Percentiles rank a stretch among this genome's conserved stretches.
phyloP scores from a whole-genome alignment of 1,140 invertebrate genomes.

The Drosophila arawakana region DNA sequence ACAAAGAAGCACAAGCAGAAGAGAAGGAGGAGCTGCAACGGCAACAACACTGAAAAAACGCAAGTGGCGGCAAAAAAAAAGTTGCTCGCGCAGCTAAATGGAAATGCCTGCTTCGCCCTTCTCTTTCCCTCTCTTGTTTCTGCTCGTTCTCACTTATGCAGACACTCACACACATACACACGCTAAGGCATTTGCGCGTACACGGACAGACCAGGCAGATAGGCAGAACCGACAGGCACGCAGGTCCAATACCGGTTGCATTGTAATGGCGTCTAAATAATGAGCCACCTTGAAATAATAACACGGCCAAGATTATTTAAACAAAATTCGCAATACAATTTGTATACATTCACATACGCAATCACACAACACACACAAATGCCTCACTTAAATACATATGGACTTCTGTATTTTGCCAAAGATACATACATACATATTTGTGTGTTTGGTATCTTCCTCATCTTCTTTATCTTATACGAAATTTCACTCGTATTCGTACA shows the following conservation, averaged over 20 bases:
- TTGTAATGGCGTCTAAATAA: conserved; percentile 72
- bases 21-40: conserved; percentile 26
- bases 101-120: conserved; percentile 39
- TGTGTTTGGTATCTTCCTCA: conserved; percentile 62
- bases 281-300: conserved; percentile 73
- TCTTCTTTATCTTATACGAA: conserved; percentile 67
- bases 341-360: conserved; percentile 21
- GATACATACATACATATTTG: conserved; percentile 32
- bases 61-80: conserved; percentile 68
- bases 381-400: background rate
- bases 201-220: conserved; percentile 13
- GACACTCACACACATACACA: conserved; percentile 5
- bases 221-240: conserved; percentile 24
- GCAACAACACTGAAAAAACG: conserved; percentile 16
- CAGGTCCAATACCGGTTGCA: conserved; percentile 71
- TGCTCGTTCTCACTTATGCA: conserved; percentile 10
- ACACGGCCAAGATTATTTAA: conserved; percentile 80
- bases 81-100: conserved; percentile 70
- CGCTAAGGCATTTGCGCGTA: background rate
- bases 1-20: conserved; percentile 8
- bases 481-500: conserved; percentile 61
- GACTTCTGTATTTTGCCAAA: conserved; percentile 12
- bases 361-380: background rate
- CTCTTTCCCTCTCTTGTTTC: conserved; percentile 16
- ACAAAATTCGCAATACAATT: conserved; percentile 63